A percentile compares a stretch with the other conserved stretches of the same genome.
Conservation (phyloP, 2,797 vertebrate genomes). For the Linurgus olivaceus region DNA sequence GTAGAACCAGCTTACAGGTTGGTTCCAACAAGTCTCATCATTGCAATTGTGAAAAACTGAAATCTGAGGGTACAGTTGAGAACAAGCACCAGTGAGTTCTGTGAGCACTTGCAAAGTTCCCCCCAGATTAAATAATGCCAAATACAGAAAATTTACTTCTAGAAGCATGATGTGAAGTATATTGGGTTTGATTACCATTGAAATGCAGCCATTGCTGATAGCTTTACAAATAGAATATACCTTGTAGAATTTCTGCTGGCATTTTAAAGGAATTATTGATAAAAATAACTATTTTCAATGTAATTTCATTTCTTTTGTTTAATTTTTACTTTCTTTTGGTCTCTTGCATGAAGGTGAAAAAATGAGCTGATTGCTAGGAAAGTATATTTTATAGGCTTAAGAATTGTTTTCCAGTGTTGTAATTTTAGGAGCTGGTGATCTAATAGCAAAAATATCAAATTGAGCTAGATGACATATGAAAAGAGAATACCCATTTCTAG, state of each 20-base stretch:
- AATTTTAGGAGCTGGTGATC: background rate
- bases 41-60: background rate
- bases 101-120: background rate
- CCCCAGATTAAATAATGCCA: background rate
- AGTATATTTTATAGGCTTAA: background rate
- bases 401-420: background rate
- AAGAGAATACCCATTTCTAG: background rate
- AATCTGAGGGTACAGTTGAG: background rate
- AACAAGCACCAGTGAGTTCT: background rate
- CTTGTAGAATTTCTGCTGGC: background rate
- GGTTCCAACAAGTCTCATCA: background rate
- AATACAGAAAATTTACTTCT: constrained; percentile 30
- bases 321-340: background rate
- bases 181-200: background rate
- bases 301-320: background rate
- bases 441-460: background rate
- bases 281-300: background rate
- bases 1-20: background rate
- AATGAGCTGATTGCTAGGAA: background rate
- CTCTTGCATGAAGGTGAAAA: background rate
- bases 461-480: background rate
- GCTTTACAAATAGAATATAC: background rate
- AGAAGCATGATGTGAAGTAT: background rate
- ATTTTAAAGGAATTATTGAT: background rate
- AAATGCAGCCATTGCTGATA: background rate